phyloP scores from a whole-genome alignment of 2,113 vertebrate genomes.

The Ondatra zibethicus region DNA sequence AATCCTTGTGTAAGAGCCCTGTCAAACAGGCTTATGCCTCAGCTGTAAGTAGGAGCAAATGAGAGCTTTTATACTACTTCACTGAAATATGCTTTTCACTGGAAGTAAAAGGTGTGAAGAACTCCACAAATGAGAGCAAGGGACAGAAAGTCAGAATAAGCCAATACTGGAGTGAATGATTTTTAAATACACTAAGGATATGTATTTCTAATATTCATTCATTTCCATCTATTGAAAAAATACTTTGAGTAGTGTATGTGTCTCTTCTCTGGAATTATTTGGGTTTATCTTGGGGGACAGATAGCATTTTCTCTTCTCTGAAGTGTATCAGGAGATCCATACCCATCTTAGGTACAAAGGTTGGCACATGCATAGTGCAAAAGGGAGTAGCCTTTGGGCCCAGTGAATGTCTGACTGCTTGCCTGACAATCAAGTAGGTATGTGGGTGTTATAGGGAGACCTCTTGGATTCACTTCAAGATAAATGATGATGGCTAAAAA shows the following conservation, averaged over 20 bases:
- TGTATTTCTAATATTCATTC: not conserved
- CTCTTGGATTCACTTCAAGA: not conserved
- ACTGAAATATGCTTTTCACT: constrained; percentile 73
- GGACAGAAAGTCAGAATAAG: constrained; percentile 31
- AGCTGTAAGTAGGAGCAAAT: constrained; percentile 66
- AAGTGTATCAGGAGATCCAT: not conserved
- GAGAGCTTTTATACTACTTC: constrained; percentile 52
- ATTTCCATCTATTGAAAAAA: not conserved
- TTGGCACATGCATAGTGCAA: not conserved
- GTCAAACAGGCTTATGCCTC: constrained; percentile 73
- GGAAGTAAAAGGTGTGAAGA: constrained; percentile 45
- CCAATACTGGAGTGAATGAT: not conserved
- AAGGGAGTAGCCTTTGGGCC: not conserved
- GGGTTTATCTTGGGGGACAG: not conserved
- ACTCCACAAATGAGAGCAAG: not conserved
- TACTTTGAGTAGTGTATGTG: not conserved
- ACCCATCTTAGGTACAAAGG: not conserved
- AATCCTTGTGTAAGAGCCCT: constrained; percentile 58
- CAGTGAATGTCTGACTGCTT: not conserved
- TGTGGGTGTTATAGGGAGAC: no score
- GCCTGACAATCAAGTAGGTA: not conserved
- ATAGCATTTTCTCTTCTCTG: not conserved
- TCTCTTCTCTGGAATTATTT: constrained; percentile 44
- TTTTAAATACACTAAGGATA: constrained; percentile 21
- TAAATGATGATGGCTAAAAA: not conserved